These are phyloP conservation scores for Chirona hameri DNA, from an alignment of 2,888 invertebrate genomes.

Conservation along the genomic window DNA sequence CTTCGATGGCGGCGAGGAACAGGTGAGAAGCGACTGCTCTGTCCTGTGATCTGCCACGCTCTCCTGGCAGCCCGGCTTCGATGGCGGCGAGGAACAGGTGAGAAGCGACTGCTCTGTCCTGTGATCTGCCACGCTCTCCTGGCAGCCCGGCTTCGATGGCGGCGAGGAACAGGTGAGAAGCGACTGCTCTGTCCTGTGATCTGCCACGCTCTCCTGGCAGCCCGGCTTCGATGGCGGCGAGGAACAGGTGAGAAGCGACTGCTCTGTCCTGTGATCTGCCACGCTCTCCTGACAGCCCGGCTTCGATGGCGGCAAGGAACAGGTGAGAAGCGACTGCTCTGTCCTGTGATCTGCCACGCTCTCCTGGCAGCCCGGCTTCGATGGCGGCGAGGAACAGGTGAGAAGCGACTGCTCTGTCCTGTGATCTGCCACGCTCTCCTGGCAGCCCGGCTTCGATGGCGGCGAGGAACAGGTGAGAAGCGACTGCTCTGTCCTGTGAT, in stretches of 20 bases:
- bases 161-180: too few relatives aligned
- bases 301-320: constrained; percentile 52
- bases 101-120: too few relatives aligned
- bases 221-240: constrained; percentile 52
- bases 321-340: too few relatives aligned
- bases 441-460: constrained; percentile 52
- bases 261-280: constrained; percentile 50
- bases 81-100: constrained; percentile 53
- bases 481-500: constrained; percentile 50
- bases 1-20: constrained; percentile 52
- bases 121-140: constrained; percentile 48
- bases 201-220: constrained; percentile 49
- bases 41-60: constrained; percentile 50
- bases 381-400: constrained; percentile 53
- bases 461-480: too few relatives aligned
- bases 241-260: too few relatives aligned
- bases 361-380: constrained; percentile 50
- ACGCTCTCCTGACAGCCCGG: constrained; percentile 50
- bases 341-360: constrained; percentile 50
- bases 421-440: constrained; percentile 48
- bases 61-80: constrained; percentile 50
- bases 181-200: constrained; percentile 50
- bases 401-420: too few relatives aligned
- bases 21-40: too few relatives aligned
- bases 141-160: constrained; percentile 52